These are phyloP conservation scores for Xerus rutilus DNA, from an alignment of 2,797 vertebrate species.

Conservation along the genomic window DNA sequence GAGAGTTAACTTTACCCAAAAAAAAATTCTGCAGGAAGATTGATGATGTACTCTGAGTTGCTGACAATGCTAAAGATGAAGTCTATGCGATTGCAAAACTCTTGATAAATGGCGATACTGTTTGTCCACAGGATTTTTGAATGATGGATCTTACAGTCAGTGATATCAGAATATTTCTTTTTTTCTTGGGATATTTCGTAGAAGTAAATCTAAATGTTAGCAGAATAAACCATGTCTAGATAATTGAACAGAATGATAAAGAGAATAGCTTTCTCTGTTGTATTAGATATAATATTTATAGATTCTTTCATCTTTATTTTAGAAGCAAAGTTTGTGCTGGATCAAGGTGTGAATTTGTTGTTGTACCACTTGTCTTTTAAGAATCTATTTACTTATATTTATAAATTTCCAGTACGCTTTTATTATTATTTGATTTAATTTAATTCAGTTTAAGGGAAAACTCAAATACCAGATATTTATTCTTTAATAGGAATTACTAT, in stretches of 20 bases:
- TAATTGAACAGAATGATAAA: constrained; percentile 14
- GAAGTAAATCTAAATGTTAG: constrained; percentile 61
- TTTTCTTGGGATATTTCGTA: not conserved
- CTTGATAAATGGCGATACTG: constrained; percentile 64
- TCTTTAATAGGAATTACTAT: not conserved
- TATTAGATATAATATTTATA: constrained; percentile 53
- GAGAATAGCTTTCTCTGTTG: not conserved
- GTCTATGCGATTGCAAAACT: constrained; percentile 1
- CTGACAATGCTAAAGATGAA: constrained; percentile 70
- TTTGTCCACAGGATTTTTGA: constrained; percentile 61
- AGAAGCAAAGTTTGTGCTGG: not conserved
- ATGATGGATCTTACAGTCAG: not conserved
- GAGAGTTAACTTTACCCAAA: not conserved
- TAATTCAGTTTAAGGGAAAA: not conserved
- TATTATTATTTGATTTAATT: not conserved
- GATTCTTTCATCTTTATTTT: constrained; percentile 9
- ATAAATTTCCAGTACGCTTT: not conserved
- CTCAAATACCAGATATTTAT: not conserved
- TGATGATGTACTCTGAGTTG: constrained; percentile 15
- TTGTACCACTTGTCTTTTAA: not conserved
- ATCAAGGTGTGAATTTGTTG: not conserved
- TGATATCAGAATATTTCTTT: constrained; percentile 67
- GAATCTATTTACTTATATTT: not conserved
- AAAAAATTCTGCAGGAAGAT: not conserved
- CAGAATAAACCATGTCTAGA: not conserved